Conservation (phyloP, 2,888 invertebrate genomes). For the Polyommatus icarus region DNA sequence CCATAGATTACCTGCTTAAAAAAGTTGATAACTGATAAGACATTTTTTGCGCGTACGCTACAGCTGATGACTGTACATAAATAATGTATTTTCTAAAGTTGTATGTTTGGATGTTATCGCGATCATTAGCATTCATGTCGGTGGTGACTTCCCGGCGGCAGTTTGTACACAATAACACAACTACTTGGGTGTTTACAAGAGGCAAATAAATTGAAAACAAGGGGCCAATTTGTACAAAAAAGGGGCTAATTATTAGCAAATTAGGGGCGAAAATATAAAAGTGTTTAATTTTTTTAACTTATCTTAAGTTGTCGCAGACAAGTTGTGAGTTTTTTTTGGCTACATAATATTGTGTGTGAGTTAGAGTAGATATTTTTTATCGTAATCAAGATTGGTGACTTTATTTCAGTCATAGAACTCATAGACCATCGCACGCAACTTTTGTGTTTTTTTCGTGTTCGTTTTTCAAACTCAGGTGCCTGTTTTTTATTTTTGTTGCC, state of each 20-base stretch:
- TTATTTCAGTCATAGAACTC: too few relatives aligned
- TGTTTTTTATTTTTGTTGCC: background rate
- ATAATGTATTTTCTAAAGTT: constrained; percentile 12
- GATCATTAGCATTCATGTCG: constrained; percentile 9
- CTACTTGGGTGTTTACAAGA: background rate
- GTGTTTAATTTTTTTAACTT: too few relatives aligned
- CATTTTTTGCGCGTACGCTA: background rate
- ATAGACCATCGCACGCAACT: too few relatives aligned
- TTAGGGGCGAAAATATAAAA: too few relatives aligned
- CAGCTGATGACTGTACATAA: background rate
- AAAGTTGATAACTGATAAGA: too few relatives aligned
- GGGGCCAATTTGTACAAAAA: background rate
- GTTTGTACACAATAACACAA: background rate
- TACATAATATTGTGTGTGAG: too few relatives aligned
- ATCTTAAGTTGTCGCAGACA: background rate
- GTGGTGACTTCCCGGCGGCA: constrained; percentile 5
- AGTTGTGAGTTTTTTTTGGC: background rate
- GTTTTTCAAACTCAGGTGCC: too few relatives aligned
- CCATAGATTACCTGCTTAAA: too few relatives aligned
- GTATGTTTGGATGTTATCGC: constrained; percentile 23
- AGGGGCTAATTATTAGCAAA: too few relatives aligned
- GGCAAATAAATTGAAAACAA: background rate
- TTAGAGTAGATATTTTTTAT: too few relatives aligned
- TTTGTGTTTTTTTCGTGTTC: too few relatives aligned
- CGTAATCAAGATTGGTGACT: too few relatives aligned